Base-by-base conservation (phyloP, 2,888 invertebrate genomes). In the Dicyrtomina minuta region DNA sequence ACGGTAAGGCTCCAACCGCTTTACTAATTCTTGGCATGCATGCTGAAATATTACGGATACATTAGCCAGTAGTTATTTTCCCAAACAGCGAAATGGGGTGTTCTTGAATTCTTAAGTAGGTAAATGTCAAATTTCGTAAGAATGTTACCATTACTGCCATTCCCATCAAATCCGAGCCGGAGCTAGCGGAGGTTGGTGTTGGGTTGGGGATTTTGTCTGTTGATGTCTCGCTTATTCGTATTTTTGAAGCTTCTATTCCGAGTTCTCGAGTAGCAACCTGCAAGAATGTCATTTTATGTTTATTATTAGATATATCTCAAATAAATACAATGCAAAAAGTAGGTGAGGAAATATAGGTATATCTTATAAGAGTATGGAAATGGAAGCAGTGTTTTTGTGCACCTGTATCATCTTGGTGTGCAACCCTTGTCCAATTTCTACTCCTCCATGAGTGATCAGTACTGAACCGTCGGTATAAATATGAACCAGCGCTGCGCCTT, bases 11-110 rank as follows among this genome's bases (percentile, higher is more conserved):
- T 88, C 84, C 41, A 96, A 81, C 53, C 95, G 85, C 77, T 89
- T 86, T 75, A 86, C 85, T 13, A 96, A 81, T 74, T 84, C 87
- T 76, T 88, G 83, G 77, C 96, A 96, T 0, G 95, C 96, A 81
- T 90, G 85, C 88, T 88, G 79, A 39, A 79, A 80, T n/a, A n/a
- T n/a, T n/a, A n/a, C n/a, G n/a, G n/a, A n/a, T n/a, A n/a, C n/a
- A n/a, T n/a, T n/a, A n/a, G n/a, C n/a, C n/a, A n/a, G n/a, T n/a
- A n/a, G n/a, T n/a, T n/a, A n/a, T n/a, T n/a, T n/a, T n/a, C n/a
- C n/a, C n/a, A n/a, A n/a, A n/a, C n/a, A n/a, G n/a, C n/a, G n/a
- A n/a, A n/a, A n/a, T n/a, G n/a, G n/a, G n/a, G n/a, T n/a, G n/a
- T n/a, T n/a, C n/a, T 68, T n/a, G n/a, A n/a, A n/a, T n/a, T n/a